phyloP scores from a whole-genome alignment of 2,888 invertebrate genomes.

The Iphiclides podalirius region DNA sequence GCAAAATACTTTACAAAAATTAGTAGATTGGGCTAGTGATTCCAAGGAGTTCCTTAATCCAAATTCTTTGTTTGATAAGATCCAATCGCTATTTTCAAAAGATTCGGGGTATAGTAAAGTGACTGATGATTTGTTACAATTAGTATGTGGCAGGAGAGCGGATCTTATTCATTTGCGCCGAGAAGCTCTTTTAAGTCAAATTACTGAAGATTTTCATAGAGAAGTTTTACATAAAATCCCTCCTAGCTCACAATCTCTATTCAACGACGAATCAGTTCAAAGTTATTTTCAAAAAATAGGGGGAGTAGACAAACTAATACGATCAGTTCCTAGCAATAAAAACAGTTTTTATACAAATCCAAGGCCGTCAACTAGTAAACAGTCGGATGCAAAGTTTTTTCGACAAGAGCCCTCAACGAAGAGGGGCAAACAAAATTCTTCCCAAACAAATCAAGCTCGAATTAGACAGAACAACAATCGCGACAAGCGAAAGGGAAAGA shows the following conservation, averaged over 20 bases:
- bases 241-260: no score
- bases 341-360: conserved; percentile 1
- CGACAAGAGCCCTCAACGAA: not conserved
- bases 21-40: conserved; percentile 15
- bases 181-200: conserved; percentile 13
- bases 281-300: conserved; percentile 20
- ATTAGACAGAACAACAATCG: not conserved
- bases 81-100: conserved; percentile 16
- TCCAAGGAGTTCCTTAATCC: conserved; percentile 5
- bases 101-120: conserved; percentile 15
- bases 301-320: conserved; percentile 2
- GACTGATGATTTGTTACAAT: conserved; percentile 21
- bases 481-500: conserved; percentile 3
- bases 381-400: not conserved
- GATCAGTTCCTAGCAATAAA: not conserved
- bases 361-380: conserved; percentile 15
- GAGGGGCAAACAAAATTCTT: not conserved
- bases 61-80: conserved; percentile 14
- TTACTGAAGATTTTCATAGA: conserved; percentile 21
- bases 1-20: conserved; percentile 8
- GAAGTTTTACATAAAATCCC: no score
- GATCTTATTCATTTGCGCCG: conserved; percentile 17
- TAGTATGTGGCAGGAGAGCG: conserved; percentile 17
- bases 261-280: conserved; percentile 11
- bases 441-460: not conserved